A percentile compares a stretch with the other conserved stretches of the same genome.
Conservation (phyloP, 2,113 vertebrate genomes). For the Nibea albiflora region DNA sequence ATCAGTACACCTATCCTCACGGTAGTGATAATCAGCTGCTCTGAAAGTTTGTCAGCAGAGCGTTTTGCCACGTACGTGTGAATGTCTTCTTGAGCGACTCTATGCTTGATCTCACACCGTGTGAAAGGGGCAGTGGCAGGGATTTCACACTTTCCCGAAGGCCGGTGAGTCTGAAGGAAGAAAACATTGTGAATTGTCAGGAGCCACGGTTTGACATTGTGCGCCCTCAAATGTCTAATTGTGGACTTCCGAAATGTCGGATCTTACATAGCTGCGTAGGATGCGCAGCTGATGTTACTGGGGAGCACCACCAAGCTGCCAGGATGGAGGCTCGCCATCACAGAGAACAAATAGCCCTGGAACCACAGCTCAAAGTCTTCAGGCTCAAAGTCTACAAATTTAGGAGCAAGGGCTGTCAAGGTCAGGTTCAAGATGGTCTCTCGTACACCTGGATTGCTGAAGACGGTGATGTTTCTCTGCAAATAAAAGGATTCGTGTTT, state of each 20-base stretch:
- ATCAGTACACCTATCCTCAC: neutral
- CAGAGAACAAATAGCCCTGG: conserved; percentile 52
- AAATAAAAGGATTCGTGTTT: no score
- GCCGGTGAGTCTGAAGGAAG: neutral
- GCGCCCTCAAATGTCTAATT: neutral
- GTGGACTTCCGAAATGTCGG: neutral
- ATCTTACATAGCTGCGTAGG: conserved; percentile 63
- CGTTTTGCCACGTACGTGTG: no score
- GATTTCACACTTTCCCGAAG: conserved; percentile 19
- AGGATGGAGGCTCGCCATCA: conserved; percentile 55
- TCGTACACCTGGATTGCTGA: conserved; percentile 3
- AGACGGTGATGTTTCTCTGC: no score
- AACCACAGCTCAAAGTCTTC: conserved; percentile 64
- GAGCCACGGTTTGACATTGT: neutral
- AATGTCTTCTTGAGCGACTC: conserved; percentile 6
- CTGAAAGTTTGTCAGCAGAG: no score
- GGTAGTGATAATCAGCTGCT: no score
- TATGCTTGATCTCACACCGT: conserved; percentile 5
- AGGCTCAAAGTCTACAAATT: conserved; percentile 48
- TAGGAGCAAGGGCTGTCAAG: conserved; percentile 50
- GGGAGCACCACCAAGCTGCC: conserved; percentile 54
- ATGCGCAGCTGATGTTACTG: conserved; percentile 64
- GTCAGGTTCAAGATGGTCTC: conserved; percentile 64
- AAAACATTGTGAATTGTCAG: conserved; percentile 8
- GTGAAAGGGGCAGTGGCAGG: conserved; percentile 14